Evolutionary conservation across 2,888 invertebrate species (phyloP), one percentile per base, ranked within the genome.

Genomic region (Cataglyphis altisquamis): DNA sequence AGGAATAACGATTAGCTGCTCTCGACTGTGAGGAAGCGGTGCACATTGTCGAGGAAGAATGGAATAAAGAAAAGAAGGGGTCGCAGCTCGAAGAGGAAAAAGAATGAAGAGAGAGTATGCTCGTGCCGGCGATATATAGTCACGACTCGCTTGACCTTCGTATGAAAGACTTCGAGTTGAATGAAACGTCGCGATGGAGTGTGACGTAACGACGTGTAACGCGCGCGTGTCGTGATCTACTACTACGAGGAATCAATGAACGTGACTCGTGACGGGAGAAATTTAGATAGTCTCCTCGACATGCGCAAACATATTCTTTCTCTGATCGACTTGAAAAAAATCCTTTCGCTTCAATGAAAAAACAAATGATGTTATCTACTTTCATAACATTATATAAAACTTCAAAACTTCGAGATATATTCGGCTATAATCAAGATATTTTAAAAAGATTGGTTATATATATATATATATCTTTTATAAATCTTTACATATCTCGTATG

Each of bases 121-220:
- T 62, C 39, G 81, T 74, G 63, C 32, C 81, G 68, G 62, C 82
- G 86, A 88, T 85, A 41, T 41, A 45, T 45, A 90, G 83, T 78
- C 82, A 89, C 93, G 94, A 93, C 92, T 80, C 93, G 93, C 92
- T 94, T 94, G 94, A 94, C 94, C 94, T 94, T 94, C 93, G 93
- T 87, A 86, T 90, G 90, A 91, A 88, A 86, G 89, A 83, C 87
- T 85, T 82, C 87, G 91, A 92, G 92, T 92, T 94, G 94, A 94
- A 94, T 93, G 94, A 93, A 94, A 93, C 92, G 91, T 92, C 88
- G 89, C 32, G 32, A 36, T 36, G 32, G 32, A 91, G 89, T 94
- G 94, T 94, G 94, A 94, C 93, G 94, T 92, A 94, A 94, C 90
- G 86, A 81, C 87, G 86, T 90, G 90, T 90, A 80, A 86, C 82